phyloP scores from a whole-genome alignment of 2,888 invertebrate species.

The Clusia tigrina region DNA sequence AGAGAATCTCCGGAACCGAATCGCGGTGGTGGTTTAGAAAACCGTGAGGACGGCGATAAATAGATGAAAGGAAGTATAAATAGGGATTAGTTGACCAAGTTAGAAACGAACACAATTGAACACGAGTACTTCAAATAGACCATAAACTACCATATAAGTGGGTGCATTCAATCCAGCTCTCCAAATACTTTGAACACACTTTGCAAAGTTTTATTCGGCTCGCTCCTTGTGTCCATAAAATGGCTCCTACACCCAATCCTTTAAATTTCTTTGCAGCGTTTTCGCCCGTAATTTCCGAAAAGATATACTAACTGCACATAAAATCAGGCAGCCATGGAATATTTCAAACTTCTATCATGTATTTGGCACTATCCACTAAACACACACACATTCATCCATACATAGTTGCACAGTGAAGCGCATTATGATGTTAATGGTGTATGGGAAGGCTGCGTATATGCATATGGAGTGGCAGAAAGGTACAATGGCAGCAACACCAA shows the following conservation, averaged over 20 bases:
- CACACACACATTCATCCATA: constrained; percentile 2
- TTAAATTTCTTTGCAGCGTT: constrained; percentile 16
- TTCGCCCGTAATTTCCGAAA: constrained; percentile 57
- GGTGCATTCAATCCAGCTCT: no score
- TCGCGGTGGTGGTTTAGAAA: no score
- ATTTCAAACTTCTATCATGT: constrained; percentile 16
- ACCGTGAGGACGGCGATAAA: no score
- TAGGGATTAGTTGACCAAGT: no score
- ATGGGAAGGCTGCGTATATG: background rate
- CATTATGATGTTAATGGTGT: background rate
- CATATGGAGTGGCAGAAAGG: background rate
- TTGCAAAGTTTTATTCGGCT: no score
- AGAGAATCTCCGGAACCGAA: background rate
- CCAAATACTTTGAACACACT: no score
- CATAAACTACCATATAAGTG: no score
- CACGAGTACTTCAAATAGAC: no score
- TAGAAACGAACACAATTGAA: no score
- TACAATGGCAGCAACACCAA: background rate
- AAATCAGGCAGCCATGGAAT: constrained; percentile 4
- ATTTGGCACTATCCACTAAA: constrained; percentile 19
- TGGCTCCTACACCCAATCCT: background rate
- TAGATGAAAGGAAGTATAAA: no score
- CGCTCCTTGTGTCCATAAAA: no score
- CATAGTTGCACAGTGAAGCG: background rate
- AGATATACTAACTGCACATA: constrained; percentile 53